Base-by-base conservation (phyloP, 2,797 vertebrate genomes). In the Syngnathus acus region DNA sequence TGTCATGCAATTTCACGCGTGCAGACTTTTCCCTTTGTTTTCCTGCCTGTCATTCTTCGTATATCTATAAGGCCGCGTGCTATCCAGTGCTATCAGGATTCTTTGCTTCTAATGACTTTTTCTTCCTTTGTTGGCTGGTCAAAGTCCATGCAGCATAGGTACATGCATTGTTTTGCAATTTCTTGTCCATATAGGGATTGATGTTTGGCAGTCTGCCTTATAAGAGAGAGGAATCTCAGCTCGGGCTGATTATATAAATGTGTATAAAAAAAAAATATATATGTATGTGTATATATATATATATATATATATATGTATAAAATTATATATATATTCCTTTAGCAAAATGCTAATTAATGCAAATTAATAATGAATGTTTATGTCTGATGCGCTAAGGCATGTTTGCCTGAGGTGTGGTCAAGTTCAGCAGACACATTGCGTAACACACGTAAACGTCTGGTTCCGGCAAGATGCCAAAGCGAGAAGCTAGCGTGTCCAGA, bases 1-100 rank as follows among this genome's bases (percentile, higher is more conserved):
- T 82, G 75, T 84, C 77, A 81, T 84, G 82, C 75, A 81, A 78
- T 79, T 86, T 86, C 71, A 72, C 57, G 66, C 65, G 73, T 84
- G 69, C 75, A 62, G 71, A 70, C 71, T 73, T 71, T 62, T 70
- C 26, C 65, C 62, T 54, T 60, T 45, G 39, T 73, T 64, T 26
- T 23, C 17, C 10, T 26, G 43, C 26, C 10, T 21, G 8, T 42
- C 39, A 42, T n/a, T 39, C 58, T 60, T 60, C 21, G 9, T 54
- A 23, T 51, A 19, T 1, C 19, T 54, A 23, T 32, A 32, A 16
- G 14, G 16, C 1, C 50, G 9, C 3, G 3, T 23, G 23, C 23
- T 23, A 9, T n/a, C n/a, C 50, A 51, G 50, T 9, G n/a, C 19
- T 21, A 21, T 16, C 19, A 50, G 48, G 7, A n/a, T 50, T 50